A percentile compares a stretch with the other conserved stretches of the same genome.
phyloP scores from a whole-genome alignment of 2,113 vertebrate species.

The Caretta caretta region DNA sequence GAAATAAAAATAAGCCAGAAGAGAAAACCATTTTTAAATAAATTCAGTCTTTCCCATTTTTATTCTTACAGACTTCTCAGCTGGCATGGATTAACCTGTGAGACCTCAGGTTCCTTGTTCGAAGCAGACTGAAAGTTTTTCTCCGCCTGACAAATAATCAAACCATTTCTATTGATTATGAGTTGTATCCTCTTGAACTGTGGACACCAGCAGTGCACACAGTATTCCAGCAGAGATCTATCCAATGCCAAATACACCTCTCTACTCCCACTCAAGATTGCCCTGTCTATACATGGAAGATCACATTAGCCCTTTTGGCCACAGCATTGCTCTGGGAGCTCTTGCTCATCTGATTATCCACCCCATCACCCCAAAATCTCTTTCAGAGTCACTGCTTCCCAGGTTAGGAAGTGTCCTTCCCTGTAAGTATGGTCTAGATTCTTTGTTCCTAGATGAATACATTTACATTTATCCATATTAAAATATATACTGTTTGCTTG shows the following conservation, averaged over 20 bases:
- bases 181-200: not conserved
- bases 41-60: not conserved
- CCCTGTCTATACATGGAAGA: not conserved
- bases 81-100: accelerated
- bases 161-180: not conserved
- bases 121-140: not conserved
- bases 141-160: not conserved
- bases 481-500: not conserved
- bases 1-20: not conserved
- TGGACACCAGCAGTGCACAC: not conserved
- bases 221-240: not conserved
- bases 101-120: not conserved
- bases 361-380: not conserved
- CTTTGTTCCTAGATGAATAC: not conserved
- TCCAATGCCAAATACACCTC: not conserved
- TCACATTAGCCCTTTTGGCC: not conserved
- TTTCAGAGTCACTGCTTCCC: not conserved
- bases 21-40: not conserved
- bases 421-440: not conserved
- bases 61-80: not conserved
- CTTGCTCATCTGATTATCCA: not conserved
- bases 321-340: not conserved
- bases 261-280: not conserved
- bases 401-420: not conserved
- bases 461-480: not conserved